Base-by-base conservation (phyloP, 2,797 vertebrate genomes). In the Echiichthys vipera region DNA sequence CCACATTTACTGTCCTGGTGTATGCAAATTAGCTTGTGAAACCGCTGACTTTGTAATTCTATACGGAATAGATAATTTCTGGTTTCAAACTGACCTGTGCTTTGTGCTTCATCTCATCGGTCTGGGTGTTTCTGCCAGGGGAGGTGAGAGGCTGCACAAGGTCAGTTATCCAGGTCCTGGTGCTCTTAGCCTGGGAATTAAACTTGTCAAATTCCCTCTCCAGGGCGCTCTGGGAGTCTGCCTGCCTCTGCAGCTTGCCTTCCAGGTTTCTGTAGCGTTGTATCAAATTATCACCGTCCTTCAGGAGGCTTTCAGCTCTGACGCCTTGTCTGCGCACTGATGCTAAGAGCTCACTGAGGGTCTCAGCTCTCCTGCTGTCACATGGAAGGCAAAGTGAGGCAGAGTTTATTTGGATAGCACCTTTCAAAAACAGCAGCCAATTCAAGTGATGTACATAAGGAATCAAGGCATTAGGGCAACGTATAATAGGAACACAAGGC, bases 241-340 rank as follows among this genome's bases (percentile, higher is more conserved):
- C 79, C 63, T 85, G 85, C 43, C 61, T 74, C 74, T 89, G 86
- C 70, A 95, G 82, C n/a, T 77, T 55, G 68, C 84, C 74, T 76
- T 93, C 47, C 81, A 97, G 90, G 53, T 90, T 88, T 47, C 93
- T 87, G 77, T 96, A 95, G 57, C 93, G 93, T 11, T 92, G 93
- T 5, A 94, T 66, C 74, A 97, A 72, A 63, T 81, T 90, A 59
- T 88, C 90, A 0, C 93, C 80, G 64, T 96, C 92, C 71, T 87
- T 92, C 65, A 97, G 80, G 24, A 94, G 85, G 65, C 83, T 81
- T 71, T 94, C 94, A 1, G 84, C 91, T 63, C 93, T 78, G 75
- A 98, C 85, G 13, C 96, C 96, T 75, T 83, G 91, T 42, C 92
- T 89, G 72, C 92, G 94, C 49, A 97, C 87, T 1, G 93, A 95